Conservation (phyloP, 2,113 vertebrate species). For the Corythornis madagascariensis region DNA sequence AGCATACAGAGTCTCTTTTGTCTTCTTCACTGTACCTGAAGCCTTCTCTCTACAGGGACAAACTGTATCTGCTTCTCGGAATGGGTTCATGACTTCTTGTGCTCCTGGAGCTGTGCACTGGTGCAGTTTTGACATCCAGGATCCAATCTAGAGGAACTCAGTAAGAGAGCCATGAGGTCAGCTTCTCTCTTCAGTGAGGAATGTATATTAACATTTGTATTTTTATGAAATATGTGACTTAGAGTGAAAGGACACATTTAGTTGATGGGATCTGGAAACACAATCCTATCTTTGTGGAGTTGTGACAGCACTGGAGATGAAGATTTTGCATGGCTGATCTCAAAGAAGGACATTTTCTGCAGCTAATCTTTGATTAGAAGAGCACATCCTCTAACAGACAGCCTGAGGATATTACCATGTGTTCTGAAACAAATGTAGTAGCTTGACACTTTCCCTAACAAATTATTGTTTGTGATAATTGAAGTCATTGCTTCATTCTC, state of each 20-base stretch:
- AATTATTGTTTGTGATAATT: neutral
- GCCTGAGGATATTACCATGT: neutral
- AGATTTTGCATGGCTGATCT: neutral
- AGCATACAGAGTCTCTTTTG: neutral
- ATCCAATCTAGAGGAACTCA: neutral
- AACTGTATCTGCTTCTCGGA: neutral
- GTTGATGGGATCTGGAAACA: neutral
- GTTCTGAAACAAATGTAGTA: neutral
- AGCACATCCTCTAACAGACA: neutral
- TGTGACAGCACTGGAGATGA: neutral
- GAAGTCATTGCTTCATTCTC: neutral
- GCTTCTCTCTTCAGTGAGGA: neutral
- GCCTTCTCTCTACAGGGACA: neutral
- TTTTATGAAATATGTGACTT: neutral
- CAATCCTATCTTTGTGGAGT: neutral
- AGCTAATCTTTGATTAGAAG: neutral
- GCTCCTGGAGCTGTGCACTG: neutral
- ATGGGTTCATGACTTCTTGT: neutral
- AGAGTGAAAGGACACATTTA: neutral
- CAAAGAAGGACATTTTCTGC: neutral
- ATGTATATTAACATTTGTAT: neutral
- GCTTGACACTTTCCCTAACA: constrained; percentile 15
- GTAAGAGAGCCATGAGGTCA: neutral
- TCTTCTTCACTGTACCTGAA: neutral
- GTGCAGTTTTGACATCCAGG: neutral